These are phyloP conservation scores for Dissostichus mawsoni DNA, from an alignment of 2,113 vertebrate species.

Conservation along the genomic window DNA sequence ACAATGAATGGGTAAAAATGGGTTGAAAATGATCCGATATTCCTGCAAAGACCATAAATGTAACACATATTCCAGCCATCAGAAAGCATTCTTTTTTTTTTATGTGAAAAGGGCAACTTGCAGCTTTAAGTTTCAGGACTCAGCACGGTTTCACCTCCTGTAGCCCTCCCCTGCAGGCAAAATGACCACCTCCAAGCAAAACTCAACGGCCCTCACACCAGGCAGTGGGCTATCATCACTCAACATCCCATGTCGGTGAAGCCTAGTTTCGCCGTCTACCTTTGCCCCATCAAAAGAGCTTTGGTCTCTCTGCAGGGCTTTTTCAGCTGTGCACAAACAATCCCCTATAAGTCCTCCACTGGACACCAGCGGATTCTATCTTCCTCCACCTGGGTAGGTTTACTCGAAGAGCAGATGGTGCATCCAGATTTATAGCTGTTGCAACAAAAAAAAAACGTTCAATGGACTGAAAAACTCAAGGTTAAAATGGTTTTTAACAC, in stretches of 20 bases:
- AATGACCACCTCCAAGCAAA: constrained; percentile 22
- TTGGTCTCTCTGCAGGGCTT: constrained; percentile 16
- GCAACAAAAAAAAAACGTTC: constrained; percentile 7
- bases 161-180: constrained; percentile 14
- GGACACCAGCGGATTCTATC: constrained; percentile 31
- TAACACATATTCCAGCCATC: neutral
- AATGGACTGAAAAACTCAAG: neutral
- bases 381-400: constrained; percentile 25
- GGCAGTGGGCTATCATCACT: constrained; percentile 25
- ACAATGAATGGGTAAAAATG: no score
- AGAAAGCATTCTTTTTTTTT: neutral
- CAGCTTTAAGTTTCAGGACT: constrained; percentile 9
- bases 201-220: constrained; percentile 10
- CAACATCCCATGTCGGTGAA: neutral
- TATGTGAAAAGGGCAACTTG: constrained; percentile 19
- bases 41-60: neutral
- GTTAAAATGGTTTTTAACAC: neutral
- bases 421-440: constrained; percentile 1
- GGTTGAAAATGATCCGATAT: no score
- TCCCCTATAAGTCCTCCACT: constrained; percentile 25
- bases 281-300: constrained; percentile 35
- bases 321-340: constrained; percentile 45
- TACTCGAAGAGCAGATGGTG: constrained; percentile 3
- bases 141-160: constrained; percentile 29
- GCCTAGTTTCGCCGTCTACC: constrained; percentile 16